Evolutionary conservation across 2,888 invertebrate species (phyloP).

Genomic region (Osmoderma eremita): DNA sequence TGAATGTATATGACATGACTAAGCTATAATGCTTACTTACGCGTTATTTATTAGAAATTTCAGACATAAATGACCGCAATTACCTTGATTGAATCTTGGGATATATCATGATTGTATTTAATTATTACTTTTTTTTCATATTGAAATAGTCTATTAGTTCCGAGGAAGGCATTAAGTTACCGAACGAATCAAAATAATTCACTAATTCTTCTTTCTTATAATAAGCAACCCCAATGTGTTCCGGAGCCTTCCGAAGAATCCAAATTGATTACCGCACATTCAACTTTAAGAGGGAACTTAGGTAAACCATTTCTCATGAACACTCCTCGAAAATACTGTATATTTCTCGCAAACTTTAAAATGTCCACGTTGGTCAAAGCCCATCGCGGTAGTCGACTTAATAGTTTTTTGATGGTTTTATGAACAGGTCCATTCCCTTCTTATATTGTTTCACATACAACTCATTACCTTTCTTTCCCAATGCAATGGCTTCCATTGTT

Average conservation of each 20-base stretch:
- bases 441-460: slow-evolving; percentile 48
- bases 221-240: slow-evolving; percentile 54
- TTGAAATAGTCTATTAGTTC: slow-evolving; percentile 39
- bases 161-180: slow-evolving; percentile 37
- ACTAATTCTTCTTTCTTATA: slow-evolving; percentile 52
- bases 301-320: slow-evolving; percentile 8
- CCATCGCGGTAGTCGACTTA: no score
- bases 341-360: slow-evolving; percentile 24
- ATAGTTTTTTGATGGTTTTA: slow-evolving; percentile 44
- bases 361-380: slow-evolving; percentile 48
- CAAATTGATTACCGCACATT: no score
- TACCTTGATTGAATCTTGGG: slow-evolving; percentile 51
- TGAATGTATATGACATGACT: slow-evolving; percentile 52
- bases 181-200: slow-evolving; percentile 50
- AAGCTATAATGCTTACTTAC: slow-evolving; percentile 31
- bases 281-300: slow-evolving; percentile 23
- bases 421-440: slow-evolving; percentile 41
- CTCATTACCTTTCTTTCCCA: slow-evolving; percentile 41
- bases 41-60: slow-evolving; percentile 49
- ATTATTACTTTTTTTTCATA: slow-evolving; percentile 1
- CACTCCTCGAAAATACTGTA: background rate
- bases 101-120: slow-evolving; percentile 52
- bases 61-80: slow-evolving; percentile 54
- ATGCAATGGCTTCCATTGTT: slow-evolving; percentile 50
- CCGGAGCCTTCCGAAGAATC: no score